Conservation (phyloP, 1,140 invertebrate species). For the Drosophila persimilis region DNA sequence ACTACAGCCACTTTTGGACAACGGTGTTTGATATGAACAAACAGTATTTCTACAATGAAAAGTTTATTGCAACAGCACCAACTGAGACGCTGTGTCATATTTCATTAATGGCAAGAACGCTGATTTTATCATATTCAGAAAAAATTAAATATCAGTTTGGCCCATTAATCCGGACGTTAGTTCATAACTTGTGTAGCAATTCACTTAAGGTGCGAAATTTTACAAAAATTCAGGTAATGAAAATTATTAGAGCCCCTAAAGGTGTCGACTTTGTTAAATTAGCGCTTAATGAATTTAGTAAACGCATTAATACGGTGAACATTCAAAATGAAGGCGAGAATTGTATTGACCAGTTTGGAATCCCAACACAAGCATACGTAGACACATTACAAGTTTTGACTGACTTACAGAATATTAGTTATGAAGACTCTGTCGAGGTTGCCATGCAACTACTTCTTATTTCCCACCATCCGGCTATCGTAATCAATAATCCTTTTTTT, state of each 20-base stretch:
- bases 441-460: constrained; percentile 87
- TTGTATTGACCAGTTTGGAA: constrained; percentile 80
- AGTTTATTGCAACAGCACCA: constrained; percentile 88
- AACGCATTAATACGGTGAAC: constrained; percentile 85
- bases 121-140: constrained; percentile 86
- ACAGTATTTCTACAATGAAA: constrained; percentile 92
- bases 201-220: constrained; percentile 75
- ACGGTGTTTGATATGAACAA: constrained; percentile 89
- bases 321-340: constrained; percentile 83
- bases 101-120: constrained; percentile 86
- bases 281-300: constrained; percentile 85
- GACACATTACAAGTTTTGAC: constrained; percentile 66
- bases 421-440: constrained; percentile 84
- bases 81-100: constrained; percentile 88
- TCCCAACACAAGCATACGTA: constrained; percentile 74
- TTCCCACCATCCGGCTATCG: constrained; percentile 87
- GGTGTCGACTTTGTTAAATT: constrained; percentile 78
- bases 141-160: constrained; percentile 85
- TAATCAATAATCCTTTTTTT: constrained; percentile 80
- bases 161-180: constrained; percentile 86
- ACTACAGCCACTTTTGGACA: constrained; percentile 86
- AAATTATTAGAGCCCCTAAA: constrained; percentile 55
- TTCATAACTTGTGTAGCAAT: constrained; percentile 86
- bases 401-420: constrained; percentile 79
- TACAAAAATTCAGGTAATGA: constrained; percentile 73